Percentiles rank a stretch among this genome's conserved stretches.
These are phyloP conservation scores for Sanderia malayensis DNA, from an alignment of 30 jellyfish, hydroid and myxozoan genomes.

Conservation along the genomic window DNA sequence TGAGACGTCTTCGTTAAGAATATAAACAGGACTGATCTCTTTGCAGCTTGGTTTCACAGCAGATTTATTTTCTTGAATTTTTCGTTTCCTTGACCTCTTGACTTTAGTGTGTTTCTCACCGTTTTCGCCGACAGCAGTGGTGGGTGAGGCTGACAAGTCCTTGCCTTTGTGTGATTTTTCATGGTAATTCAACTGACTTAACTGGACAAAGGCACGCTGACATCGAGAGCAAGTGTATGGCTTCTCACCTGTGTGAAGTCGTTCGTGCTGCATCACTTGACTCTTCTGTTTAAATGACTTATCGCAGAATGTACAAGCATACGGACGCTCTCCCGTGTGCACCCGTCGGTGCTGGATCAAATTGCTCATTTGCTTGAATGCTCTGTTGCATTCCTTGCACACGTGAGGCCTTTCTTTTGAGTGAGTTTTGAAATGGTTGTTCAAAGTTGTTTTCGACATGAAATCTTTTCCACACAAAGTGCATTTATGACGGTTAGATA, in stretches of 20 bases:
- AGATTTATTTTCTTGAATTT: not conserved
- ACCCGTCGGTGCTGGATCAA: conserved; percentile 14
- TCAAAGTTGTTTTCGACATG: not conserved
- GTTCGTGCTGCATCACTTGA: conserved; percentile 22
- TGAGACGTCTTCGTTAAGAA: not conserved
- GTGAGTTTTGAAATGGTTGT: conserved; percentile 6
- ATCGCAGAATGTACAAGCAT: not conserved
- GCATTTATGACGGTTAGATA: conserved; percentile 1
- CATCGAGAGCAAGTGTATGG: conserved; percentile 7
- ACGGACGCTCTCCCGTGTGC: conserved; percentile 26
- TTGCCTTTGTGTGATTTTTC: conserved; percentile 3
- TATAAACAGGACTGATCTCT: conserved; percentile 3
- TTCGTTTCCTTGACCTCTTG: conserved; percentile 1
- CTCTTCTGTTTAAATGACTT: conserved; percentile 18
- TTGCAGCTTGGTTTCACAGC: no score
- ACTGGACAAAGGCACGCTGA: conserved; percentile 20
- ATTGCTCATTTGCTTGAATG: conserved; percentile 8
- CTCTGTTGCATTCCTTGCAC: conserved; percentile 4
- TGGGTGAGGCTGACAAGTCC: no score
- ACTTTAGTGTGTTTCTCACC: not conserved
- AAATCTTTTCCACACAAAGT: not conserved
- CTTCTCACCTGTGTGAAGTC: conserved; percentile 13
- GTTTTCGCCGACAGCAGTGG: not conserved
- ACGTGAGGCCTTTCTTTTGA: conserved; percentile 5
- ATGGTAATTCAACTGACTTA: conserved; percentile 10